These are phyloP conservation scores for Intellagama lesueurii DNA, from an alignment of 2,797 vertebrate species.

Conservation along the genomic window DNA sequence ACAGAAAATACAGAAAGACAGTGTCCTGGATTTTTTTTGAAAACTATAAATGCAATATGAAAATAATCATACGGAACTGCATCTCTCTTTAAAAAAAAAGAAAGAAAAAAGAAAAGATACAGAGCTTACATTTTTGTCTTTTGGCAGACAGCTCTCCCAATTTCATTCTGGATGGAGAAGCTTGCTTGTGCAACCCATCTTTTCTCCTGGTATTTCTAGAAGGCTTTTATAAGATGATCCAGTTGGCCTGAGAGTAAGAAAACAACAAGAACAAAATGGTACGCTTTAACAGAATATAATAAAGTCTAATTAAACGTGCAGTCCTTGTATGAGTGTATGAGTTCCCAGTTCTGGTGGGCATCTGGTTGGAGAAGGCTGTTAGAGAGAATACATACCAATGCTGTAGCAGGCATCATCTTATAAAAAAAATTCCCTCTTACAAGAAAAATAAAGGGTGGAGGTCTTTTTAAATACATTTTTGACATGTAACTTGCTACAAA, in stretches of 20 bases:
- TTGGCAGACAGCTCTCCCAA: slow-evolving; percentile 36
- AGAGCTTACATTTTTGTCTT: slow-evolving; percentile 43
- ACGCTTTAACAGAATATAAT: not conserved
- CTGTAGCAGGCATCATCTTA: not conserved
- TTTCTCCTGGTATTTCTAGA: slow-evolving; percentile 45
- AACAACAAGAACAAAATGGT: not conserved
- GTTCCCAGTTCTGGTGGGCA: not conserved
- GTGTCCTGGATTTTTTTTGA: not conserved
- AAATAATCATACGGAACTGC: not conserved
- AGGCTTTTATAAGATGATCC: slow-evolving; percentile 7
- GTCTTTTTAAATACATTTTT: not conserved
- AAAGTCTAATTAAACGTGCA: slow-evolving; percentile 13
- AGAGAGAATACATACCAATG: not conserved
- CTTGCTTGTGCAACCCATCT: slow-evolving; percentile 30
- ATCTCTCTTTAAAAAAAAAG: not conserved
- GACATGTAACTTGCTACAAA: not conserved
- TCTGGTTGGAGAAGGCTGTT: not conserved
- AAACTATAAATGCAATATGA: not conserved
- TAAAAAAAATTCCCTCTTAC: not conserved
- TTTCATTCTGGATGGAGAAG: slow-evolving; percentile 42
- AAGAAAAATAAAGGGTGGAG: not conserved
- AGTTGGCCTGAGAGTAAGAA: slow-evolving; percentile 38
- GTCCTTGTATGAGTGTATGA: not conserved
- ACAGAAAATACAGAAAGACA: not conserved
- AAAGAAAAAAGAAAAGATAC: not conserved